These are phyloP conservation scores for Emesis furor DNA, from an alignment of 2,888 invertebrate species.

Conservation along the genomic window DNA sequence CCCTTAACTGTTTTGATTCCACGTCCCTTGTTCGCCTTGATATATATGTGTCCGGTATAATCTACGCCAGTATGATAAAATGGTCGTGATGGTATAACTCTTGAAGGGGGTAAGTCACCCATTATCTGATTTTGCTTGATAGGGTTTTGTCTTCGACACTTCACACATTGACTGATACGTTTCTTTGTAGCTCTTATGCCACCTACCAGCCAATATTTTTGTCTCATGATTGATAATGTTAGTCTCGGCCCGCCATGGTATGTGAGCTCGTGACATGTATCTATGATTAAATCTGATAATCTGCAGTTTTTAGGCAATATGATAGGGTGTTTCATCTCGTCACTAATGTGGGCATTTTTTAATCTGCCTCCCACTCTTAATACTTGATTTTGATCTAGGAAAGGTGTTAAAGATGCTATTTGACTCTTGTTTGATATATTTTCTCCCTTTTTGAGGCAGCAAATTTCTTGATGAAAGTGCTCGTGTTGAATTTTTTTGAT, in stretches of 20 bases:
- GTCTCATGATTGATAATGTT: conserved; percentile 47
- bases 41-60: conserved; percentile 52
- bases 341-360: conserved; percentile 38
- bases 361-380: conserved; percentile 55
- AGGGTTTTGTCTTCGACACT: conserved; percentile 47
- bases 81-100: conserved; percentile 26
- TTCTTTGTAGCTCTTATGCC: conserved; percentile 58
- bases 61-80: conserved; percentile 66
- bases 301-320: conserved; percentile 41
- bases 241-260: conserved; percentile 54
- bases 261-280: conserved; percentile 48
- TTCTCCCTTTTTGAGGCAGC: conserved; percentile 21
- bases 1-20: no score
- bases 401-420: conserved; percentile 45
- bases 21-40: conserved; percentile 22
- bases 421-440: conserved; percentile 38
- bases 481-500: conserved; percentile 32
- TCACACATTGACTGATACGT: conserved; percentile 51
- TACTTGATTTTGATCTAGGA: conserved; percentile 43
- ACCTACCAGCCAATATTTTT: conserved; percentile 51
- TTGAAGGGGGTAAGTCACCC: conserved; percentile 41
- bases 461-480: conserved; percentile 21
- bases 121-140: conserved; percentile 47
- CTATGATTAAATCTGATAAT: conserved; percentile 47
- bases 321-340: conserved; percentile 43